Base-by-base conservation (phyloP, 2,113 vertebrate species). In the Symphodus melops region DNA sequence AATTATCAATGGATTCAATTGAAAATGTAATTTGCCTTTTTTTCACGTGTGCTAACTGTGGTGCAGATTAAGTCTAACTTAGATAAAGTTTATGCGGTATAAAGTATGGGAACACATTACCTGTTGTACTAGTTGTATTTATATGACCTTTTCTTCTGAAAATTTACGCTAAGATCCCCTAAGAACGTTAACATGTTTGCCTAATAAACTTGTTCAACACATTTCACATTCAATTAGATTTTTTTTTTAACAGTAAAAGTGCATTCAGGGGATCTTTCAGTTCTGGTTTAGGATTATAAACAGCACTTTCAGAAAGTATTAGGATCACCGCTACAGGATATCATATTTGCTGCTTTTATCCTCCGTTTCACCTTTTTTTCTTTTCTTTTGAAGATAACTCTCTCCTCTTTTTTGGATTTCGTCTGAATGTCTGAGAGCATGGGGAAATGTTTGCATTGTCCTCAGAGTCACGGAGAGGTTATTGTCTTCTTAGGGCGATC, bases 401-500 rank as follows among this genome's bases (percentile, higher is more conserved):
- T 56, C 4, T 33, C 9, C 21, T 83, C 56, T 61, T 52, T 68
- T 79, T 76, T 61, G 33, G 59, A 62, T 82, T 71, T 70, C 39
- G 37, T 58, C 65, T 41, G 46, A 25, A 37, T 4, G 20, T 46
- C 6, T 49, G 39, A 51, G 70, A 80, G 55, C 70, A 58, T 57
- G 72, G 13, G 16, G 13, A 72, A 79, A 68, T n/a, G 51, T 6
- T 63, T 62, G 21, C 41, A 62, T 79, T 84, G 77, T 72, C 53
- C 61, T 74, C 61, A 64, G 67, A 74, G 77, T 80, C 66, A 81
- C 48, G 39, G 25, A 62, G 75, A 81, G 75, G 73, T 79, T 64
- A 55, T 33, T 39, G 72, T 58, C 67, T 58, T 71, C 73, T 82
- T 79, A 79, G 65, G n/a, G n/a, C n/a, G 16, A 57, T 5, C 39